Evolutionary conservation across 2,888 invertebrate genomes (phyloP), one percentile per base, ranked within the genome.

Genomic region (Gryllus longicercus): DNA sequence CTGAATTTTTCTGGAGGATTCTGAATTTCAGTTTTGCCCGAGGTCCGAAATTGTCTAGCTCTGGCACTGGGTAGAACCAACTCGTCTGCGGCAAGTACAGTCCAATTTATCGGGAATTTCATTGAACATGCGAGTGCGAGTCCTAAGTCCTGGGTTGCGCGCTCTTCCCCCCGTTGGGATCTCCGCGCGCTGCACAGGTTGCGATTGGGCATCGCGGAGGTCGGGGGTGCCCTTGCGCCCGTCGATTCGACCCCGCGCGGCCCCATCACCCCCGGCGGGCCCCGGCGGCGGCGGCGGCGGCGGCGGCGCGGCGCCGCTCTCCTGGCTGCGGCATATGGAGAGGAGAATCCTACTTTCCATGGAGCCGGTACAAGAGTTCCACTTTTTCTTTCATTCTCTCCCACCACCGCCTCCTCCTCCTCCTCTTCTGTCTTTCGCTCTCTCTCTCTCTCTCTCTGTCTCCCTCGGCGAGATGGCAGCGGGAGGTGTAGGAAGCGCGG

Each of bases 351-450:
- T 63, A 63, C 63, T 63, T 63, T 63, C 63, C 63, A 63, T n/a
- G 63, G 75, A 78, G 49, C 78, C 75, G 79, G 38, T 23, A 14
- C 75, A 76, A 76, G 81, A 81, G 81, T 81, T 82, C 82, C 80
- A 82, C 82, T 82, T 82, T 82, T 82, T 82, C 82, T 80, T 80
- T 80, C 79, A 21, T 76, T 11, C 50, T 51, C 51, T 63, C 63
- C 63, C 63, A 63, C 63, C 63, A 50, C 50, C 49, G 8, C 80
- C 51, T 21, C 63, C 21, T 78, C 78, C 12, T 74, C 25, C 5
- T 25, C 8, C n/a, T 5, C 12, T 2, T 14, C 50, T 74, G n/a
- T n/a, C n/a, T 23, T 2, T 21, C 25, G 2, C 1, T 51, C 18
- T 74, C 18, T 23, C 78, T 78, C 25, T 21, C 78, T 21, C 51